Conservation (phyloP, 2,113 vertebrate species). For the Lamprotornis superbus region DNA sequence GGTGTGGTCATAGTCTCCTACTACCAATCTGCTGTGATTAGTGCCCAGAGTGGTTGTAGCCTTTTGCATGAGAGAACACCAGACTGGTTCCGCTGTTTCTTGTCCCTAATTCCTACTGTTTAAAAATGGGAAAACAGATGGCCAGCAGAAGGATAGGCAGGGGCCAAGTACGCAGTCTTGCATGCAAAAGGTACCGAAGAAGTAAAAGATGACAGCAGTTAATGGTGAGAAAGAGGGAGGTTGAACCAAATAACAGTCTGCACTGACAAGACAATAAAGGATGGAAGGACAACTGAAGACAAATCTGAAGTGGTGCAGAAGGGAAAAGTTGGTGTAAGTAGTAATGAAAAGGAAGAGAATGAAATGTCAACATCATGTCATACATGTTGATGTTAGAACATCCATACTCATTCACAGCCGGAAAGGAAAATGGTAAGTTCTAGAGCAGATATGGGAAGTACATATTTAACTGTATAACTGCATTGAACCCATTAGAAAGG, state of each 20-base stretch:
- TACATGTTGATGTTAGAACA: neutral
- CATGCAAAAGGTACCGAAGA: neutral
- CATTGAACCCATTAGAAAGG: neutral
- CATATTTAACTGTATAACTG: neutral
- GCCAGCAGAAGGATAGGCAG: neutral
- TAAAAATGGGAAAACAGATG: neutral
- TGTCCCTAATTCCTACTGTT: neutral
- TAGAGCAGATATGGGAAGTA: neutral
- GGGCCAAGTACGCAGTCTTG: neutral
- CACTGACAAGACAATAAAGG: neutral
- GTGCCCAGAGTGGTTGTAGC: neutral
- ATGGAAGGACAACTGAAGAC: neutral
- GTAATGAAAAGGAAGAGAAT: neutral
- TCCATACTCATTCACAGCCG: neutral
- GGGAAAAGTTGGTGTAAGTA: neutral
- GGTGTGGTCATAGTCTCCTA: neutral
- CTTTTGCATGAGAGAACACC: neutral
- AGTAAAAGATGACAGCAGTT: neutral
- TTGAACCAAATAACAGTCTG: neutral
- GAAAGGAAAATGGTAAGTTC: neutral
- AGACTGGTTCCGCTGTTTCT: fast-evolving
- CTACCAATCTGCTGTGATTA: neutral
- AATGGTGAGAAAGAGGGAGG: neutral
- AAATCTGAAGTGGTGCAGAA: neutral
- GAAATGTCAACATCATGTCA: neutral